Conservation (phyloP, 2,113 vertebrate species). For the Chamaetylas fuelleborni region DNA sequence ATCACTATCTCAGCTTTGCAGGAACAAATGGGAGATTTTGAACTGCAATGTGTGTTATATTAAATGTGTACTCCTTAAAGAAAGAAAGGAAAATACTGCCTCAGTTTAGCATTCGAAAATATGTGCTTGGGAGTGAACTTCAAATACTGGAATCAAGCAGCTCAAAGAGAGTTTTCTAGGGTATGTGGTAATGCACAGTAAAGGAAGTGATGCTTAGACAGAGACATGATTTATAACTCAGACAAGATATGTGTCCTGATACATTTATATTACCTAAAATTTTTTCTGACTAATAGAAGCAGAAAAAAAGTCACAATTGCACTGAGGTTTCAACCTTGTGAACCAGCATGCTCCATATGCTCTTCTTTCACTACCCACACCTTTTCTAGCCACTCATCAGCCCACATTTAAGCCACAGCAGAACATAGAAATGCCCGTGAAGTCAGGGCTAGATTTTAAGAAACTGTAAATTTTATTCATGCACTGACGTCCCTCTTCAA, state of each 20-base stretch:
- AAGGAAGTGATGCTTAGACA: background rate
- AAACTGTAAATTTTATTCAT: background rate
- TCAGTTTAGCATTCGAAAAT: background rate
- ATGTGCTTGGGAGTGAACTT: background rate
- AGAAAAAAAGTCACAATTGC: background rate
- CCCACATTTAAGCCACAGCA: background rate
- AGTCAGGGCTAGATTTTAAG: background rate
- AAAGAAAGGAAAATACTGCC: background rate
- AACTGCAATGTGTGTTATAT: background rate
- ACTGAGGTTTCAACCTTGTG: background rate
- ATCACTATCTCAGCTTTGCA: background rate
- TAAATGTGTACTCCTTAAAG: background rate
- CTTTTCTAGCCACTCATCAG: background rate
- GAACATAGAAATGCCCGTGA: background rate
- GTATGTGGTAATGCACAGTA: background rate
- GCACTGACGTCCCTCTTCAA: background rate
- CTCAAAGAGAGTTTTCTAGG: background rate
- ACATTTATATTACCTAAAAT: background rate
- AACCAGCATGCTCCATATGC: background rate
- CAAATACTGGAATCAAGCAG: background rate
- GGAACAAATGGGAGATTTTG: background rate
- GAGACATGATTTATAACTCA: background rate
- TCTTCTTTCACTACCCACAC: background rate
- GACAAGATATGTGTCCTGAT: fast-evolving
- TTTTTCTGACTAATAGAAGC: background rate